Evolutionary conservation across 2,888 invertebrate genomes (phyloP).

Genomic region (Cantharis lateralis): DNA sequence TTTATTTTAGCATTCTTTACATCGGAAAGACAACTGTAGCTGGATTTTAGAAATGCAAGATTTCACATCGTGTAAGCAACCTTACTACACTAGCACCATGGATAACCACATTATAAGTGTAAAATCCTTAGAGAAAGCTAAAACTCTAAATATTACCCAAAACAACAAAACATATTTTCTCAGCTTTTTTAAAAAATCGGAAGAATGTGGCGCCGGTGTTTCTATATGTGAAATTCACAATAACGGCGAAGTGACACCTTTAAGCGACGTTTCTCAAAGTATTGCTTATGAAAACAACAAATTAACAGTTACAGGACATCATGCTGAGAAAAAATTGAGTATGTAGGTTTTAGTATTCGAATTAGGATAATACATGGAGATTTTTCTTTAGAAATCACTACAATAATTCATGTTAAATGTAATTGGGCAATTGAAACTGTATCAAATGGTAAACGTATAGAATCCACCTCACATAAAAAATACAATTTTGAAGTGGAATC

Average conservation of each 20-base stretch:
- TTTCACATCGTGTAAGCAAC: background rate
- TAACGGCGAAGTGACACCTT: background rate
- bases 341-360: background rate
- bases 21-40: background rate
- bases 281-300: background rate
- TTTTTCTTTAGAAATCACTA: background rate
- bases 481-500: slow-evolving; percentile 40
- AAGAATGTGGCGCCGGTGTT: slow-evolving; percentile 1
- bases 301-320: slow-evolving; percentile 5
- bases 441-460: slow-evolving; percentile 30
- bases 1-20: background rate
- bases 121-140: background rate
- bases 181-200: slow-evolving; percentile 7
- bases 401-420: slow-evolving; percentile 35
- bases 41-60: background rate
- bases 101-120: slow-evolving; percentile 13
- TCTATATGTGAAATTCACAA: slow-evolving; percentile 7
- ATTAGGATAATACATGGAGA: background rate
- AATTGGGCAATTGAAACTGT: slow-evolving; percentile 33
- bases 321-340: background rate
- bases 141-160: background rate
- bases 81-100: background rate
- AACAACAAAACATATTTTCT: slow-evolving; percentile 3
- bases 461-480: slow-evolving; percentile 23
- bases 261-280: background rate